Conservation (phyloP, 1,140 invertebrate species). For the Drosophila nannoptera region DNA sequence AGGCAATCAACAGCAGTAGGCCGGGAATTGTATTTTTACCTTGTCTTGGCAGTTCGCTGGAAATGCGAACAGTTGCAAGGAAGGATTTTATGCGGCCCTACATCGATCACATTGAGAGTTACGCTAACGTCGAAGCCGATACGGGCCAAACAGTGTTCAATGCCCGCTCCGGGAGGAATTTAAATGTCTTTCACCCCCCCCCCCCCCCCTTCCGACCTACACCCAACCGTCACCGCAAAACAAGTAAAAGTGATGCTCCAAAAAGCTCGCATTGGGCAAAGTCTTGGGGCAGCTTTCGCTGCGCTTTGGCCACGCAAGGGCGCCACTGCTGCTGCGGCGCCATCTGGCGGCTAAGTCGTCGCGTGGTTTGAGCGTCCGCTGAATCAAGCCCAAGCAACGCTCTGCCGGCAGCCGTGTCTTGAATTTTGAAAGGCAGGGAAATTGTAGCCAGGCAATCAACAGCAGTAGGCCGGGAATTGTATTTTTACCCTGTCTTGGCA, state of each 20-base stretch:
- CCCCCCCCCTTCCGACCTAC: no score
- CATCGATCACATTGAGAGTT: slow-evolving; percentile 45
- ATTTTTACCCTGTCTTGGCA: no score
- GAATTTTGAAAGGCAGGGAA: slow-evolving; percentile 26
- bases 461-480: no score
- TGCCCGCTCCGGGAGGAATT: slow-evolving; percentile 82
- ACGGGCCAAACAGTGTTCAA: slow-evolving; percentile 81
- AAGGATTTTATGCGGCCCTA: slow-evolving; percentile 76
- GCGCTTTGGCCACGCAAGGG: neutral
- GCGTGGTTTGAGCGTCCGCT: slow-evolving; percentile 1
- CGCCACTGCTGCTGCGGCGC: neutral
- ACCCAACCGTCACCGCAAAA: no score
- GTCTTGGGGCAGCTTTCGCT: neutral
- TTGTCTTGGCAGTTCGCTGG: no score
- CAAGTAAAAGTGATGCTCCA: no score
- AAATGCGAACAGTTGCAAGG: slow-evolving; percentile 64
- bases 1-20: no score
- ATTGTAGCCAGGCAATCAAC: neutral
- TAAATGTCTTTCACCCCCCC: no score
- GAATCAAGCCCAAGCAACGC: neutral
- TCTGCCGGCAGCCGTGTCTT: neutral
- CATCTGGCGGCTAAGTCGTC: neutral
- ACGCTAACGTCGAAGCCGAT: slow-evolving; percentile 51
- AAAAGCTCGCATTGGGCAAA: neutral
- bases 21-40: no score